Base-by-base conservation (phyloP, 1,140 invertebrate genomes). In the Trachymyrmex septentrionalis region DNA sequence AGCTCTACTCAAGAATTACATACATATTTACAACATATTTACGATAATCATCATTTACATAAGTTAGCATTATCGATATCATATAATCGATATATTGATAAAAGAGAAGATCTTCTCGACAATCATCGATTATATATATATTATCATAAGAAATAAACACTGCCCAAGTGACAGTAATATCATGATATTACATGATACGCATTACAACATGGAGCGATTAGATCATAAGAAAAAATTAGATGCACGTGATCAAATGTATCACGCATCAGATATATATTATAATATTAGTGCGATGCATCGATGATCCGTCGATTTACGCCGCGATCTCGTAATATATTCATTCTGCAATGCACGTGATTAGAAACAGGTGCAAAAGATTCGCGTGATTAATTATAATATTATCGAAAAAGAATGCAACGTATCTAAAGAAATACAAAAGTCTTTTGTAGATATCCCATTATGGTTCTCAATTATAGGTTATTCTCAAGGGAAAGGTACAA, bases 111-210 rank as follows among this genome's bases (percentile, higher is more conserved):
- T 14, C 6, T 48, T 48, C 5, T 44, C 12, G 48, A 50, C 14
- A 12, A 50, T 48, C 44, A 14, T 80, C 24, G 24, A 66, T 66
- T 30, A n/a, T n/a, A n/a, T n/a, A n/a, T n/a, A n/a, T 3, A 16
- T 66, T 80, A 7, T 78, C 27, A 53, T 1, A 16, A 77, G 5
- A 6, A 48, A 78, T 61, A 53, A 50, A 53, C 76, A 80, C 76
- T 80, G 76, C 76, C 61, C 24, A 80, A 27, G 38, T 14, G 76
- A 78, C 76, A 77, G 75, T 77, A 77, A 77, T 50, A 64, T 66
- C 27, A 34, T 44, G 38, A 67, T 16, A 30, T 21, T 50, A 53
- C 3, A 80, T 16, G 71, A 66, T 38, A 75, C 1, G n/a, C n/a
- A 4, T 76, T 24, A 30, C 5, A 5, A 67, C 6, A 48, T 14